Evolutionary conservation across 2,888 invertebrate species (phyloP).

Genomic region (Aphodius sticticus): DNA sequence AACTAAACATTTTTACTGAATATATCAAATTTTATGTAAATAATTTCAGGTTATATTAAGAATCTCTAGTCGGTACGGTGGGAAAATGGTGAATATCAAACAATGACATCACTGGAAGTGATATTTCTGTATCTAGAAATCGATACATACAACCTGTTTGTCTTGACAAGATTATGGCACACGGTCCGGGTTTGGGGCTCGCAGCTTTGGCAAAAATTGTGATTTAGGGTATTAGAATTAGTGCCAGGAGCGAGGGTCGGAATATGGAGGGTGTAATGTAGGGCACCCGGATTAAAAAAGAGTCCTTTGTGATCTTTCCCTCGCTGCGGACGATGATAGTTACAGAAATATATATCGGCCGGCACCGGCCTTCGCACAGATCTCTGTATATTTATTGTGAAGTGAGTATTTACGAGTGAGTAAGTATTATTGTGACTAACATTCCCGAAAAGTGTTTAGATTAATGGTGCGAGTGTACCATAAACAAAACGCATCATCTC

Average conservation of each 20-base stretch:
- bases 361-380: neutral
- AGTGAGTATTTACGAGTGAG: neutral
- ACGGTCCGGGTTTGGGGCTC: neutral
- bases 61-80: neutral
- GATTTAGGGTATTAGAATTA: constrained; percentile 15
- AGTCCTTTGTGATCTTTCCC: neutral
- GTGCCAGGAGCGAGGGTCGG: constrained; percentile 11
- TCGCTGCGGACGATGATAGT: neutral
- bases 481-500: too few relatives aligned
- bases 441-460: neutral
- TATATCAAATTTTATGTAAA: too few relatives aligned
- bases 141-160: constrained; percentile 19
- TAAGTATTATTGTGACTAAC: neutral
- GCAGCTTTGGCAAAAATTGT: neutral
- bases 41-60: too few relatives aligned
- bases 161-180: neutral
- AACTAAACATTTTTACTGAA: too few relatives aligned
- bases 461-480: neutral
- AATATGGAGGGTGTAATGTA: constrained; percentile 4
- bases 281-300: constrained; percentile 4
- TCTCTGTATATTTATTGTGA: neutral
- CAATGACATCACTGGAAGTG: constrained; percentile 12
- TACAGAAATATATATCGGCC: neutral
- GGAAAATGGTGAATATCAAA: neutral
- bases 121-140: constrained; percentile 17